Percentiles rank a stretch among this genome's conserved stretches.
Conservation (phyloP, 1,140 invertebrate species). For the Drosophila setifemur region DNA sequence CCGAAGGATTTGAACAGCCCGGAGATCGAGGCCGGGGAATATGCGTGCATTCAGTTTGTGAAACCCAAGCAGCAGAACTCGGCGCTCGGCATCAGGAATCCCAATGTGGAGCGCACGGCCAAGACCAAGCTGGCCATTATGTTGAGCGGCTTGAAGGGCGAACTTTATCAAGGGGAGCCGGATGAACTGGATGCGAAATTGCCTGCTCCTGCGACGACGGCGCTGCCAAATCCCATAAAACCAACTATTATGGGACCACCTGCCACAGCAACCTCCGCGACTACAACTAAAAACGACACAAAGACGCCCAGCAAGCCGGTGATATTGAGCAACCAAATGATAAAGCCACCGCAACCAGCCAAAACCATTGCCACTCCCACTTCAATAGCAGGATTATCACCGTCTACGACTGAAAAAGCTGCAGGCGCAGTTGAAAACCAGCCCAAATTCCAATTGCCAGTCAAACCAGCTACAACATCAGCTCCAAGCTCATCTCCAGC, state of each 20-base stretch:
- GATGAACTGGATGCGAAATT: conserved; percentile 42
- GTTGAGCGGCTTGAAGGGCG: conserved; percentile 72
- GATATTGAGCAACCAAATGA: conserved; percentile 17
- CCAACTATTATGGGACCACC: background rate
- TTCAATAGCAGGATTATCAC: background rate
- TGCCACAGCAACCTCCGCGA: conserved; percentile 4
- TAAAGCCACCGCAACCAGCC: background rate
- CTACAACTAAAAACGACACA: background rate
- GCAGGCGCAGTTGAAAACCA: background rate
- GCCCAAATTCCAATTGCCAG: background rate
- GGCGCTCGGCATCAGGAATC: conserved; percentile 31
- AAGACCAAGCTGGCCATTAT: conserved; percentile 78
- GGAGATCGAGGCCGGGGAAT: conserved; percentile 64
- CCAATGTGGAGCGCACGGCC: conserved; percentile 66
- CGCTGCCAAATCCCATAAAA: conserved; percentile 11
- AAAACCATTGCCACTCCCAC: background rate
- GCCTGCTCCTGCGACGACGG: background rate
- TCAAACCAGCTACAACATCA: background rate
- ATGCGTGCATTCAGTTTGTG: conserved; percentile 73
- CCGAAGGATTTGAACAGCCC: conserved; percentile 45
- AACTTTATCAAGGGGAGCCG: conserved; percentile 56
- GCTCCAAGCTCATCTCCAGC: background rate
- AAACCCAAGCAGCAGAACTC: conserved; percentile 68
- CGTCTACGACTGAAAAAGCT: conserved; percentile 1
- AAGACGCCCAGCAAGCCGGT: conserved; percentile 10